Base-by-base conservation (phyloP, 2,888 invertebrate species). In the Synanthedon tipuliformis region DNA sequence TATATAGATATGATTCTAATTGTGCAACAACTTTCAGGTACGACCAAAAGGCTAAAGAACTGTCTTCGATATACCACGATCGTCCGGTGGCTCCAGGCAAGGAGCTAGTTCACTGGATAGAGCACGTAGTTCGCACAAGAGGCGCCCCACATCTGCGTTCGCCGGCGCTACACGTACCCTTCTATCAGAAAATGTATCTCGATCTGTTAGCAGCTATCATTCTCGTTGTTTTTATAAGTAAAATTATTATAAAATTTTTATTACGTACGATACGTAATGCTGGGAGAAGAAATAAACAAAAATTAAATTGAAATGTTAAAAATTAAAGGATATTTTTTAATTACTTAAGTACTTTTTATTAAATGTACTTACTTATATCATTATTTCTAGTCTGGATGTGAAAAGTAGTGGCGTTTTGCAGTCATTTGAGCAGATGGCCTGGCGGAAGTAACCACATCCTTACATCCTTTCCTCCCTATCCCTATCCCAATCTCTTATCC, bases 61-160 rank as follows among this genome's bases (percentile, higher is more conserved):
- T 57, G 13, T 58, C 58, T 10, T 48, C 34, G 23, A 52, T 58
- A 13, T 58, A 58, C 53, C 56, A 58, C 53, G 56, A 58, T 52
- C 56, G 58, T 0, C 27, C 16, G 12, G 48, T 54, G 13, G 11
- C 56, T 0, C 58, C 58, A 5, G 54, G 54, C 49, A 49, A 40
- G 13, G 58, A 55, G 52, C 50, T 57, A 45, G 56, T 58, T 48
- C 53, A 54, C 52, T 58, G 58, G 57, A 52, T 54, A 52, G 55
- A 56, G 50, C 54, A 58, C 48, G 57, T 56, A 50, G 52, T 56
- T 27, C 50, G 40, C 27, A 56, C 58, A 4, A 34, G 55, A 18
- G 58, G 58, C 50, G 58, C 58, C 7, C 51, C 50, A 45, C 58
- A 58, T 52, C 55, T 58, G 41, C 56, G 58, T 34, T 58, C 58